Percentiles rank a stretch among this genome's conserved stretches.
phyloP scores from a whole-genome alignment of 2,888 invertebrate species.

The Zelleria hepariella region DNA sequence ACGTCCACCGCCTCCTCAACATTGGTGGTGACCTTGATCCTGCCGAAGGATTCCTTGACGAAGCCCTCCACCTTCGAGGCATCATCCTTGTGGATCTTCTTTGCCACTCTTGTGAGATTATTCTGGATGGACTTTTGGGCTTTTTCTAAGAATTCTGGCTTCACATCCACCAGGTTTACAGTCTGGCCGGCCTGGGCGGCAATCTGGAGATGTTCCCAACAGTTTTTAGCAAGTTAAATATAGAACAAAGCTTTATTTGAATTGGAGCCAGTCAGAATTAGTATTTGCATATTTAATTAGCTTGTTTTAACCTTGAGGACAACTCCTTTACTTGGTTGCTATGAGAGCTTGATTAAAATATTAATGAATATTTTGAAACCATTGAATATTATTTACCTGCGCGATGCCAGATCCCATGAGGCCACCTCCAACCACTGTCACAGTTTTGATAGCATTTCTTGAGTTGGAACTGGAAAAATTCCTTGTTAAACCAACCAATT shows the following conservation, averaged over 20 bases:
- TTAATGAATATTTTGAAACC: no score
- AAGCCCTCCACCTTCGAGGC: slow-evolving; percentile 76
- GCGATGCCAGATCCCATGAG: slow-evolving; percentile 93
- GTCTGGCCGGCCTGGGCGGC: slow-evolving; percentile 87
- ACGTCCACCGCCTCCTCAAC: slow-evolving; percentile 75
- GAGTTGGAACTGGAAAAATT: slow-evolving; percentile 50
- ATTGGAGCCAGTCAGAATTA: background rate
- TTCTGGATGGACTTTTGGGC: slow-evolving; percentile 78
- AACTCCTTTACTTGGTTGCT: no score
- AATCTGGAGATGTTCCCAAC: slow-evolving; percentile 65
- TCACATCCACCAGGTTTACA: slow-evolving; percentile 85
- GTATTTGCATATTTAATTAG: background rate
- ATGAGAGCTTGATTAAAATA: no score
- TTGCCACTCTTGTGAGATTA: slow-evolving; percentile 82
- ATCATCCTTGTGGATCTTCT: slow-evolving; percentile 82
- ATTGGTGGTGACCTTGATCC: slow-evolving; percentile 71
- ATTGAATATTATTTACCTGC: slow-evolving; percentile 80
- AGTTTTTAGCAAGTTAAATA: background rate
- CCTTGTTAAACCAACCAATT: slow-evolving; percentile 41
- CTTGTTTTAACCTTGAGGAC: background rate
- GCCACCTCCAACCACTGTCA: slow-evolving; percentile 89
- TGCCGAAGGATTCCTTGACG: slow-evolving; percentile 72
- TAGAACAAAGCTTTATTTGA: background rate
- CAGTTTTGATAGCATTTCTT: slow-evolving; percentile 78
- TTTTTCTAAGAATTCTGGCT: slow-evolving; percentile 78